Evolutionary conservation across 2,888 invertebrate species (phyloP).

Genomic region (Zonitis immaculata): DNA sequence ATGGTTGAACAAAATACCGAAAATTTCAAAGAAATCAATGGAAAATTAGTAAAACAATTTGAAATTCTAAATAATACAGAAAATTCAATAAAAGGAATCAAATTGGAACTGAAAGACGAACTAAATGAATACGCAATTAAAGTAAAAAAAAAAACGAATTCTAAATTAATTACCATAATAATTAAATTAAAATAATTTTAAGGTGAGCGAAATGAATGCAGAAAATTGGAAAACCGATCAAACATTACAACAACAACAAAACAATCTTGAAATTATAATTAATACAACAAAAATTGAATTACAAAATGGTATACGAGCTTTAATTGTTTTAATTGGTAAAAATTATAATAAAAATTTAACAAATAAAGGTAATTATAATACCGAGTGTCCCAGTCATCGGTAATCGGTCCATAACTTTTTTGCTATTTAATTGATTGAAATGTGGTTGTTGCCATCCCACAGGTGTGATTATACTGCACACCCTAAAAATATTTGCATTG

Average conservation of each 20-base stretch:
- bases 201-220: conserved; percentile 62
- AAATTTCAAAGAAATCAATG: conserved; percentile 4
- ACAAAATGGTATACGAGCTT: conserved; percentile 40
- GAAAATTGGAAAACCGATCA: conserved; percentile 58
- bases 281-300: conserved; percentile 39
- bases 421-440: too few relatives aligned
- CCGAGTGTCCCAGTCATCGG: too few relatives aligned
- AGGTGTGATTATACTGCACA: too few relatives aligned
- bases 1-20: neutral
- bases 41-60: conserved; percentile 4
- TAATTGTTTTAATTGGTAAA: conserved; percentile 42
- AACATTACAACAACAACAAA: conserved; percentile 41
- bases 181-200: conserved; percentile 6
- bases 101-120: conserved; percentile 35
- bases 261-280: conserved; percentile 22
- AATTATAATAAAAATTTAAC: conserved; percentile 27
- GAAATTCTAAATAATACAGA: conserved; percentile 9
- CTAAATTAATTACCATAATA: neutral
- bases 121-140: conserved; percentile 41
- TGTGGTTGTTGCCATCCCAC: too few relatives aligned
- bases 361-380: conserved; percentile 17
- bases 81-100: conserved; percentile 23
- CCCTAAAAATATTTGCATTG: too few relatives aligned
- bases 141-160: conserved; percentile 23
- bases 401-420: too few relatives aligned